Evolutionary conservation across 53 echinoderm and acorn worm genomes (phyloP).

Genomic region (Crossaster papposus): DNA sequence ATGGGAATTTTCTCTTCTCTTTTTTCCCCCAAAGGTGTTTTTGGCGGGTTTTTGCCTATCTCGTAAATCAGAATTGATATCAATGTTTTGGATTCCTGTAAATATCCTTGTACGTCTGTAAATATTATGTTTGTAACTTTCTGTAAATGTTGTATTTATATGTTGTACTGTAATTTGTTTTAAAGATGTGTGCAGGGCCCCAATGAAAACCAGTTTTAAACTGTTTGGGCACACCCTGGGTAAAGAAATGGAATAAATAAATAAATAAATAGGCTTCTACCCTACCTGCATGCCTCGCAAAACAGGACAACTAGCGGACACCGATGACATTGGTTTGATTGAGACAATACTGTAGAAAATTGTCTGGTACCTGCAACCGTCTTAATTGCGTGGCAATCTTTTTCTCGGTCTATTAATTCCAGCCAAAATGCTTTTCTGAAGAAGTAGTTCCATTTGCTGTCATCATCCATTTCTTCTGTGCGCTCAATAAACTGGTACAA

Average conservation of each 20-base stretch:
- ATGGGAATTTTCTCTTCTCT: too few species aligned
- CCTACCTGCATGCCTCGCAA: conserved; percentile 48
- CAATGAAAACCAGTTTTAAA: too few species aligned
- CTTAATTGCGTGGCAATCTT: conserved; percentile 42
- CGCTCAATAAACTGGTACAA: conserved; percentile 37
- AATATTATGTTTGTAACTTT: too few species aligned
- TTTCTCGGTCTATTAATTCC: conserved; percentile 30
- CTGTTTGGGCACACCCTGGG: too few species aligned
- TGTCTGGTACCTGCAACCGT: conserved; percentile 60
- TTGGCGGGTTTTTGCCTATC: too few species aligned
- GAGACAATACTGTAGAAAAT: conserved; percentile 48
- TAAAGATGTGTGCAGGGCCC: too few species aligned
- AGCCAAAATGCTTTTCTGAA: conserved; percentile 63
- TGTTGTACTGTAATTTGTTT: neutral
- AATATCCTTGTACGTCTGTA: too few species aligned
- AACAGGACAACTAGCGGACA: conserved; percentile 55
- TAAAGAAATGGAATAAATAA: too few species aligned
- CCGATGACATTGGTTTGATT: conserved; percentile 54
- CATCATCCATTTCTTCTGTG: conserved; percentile 10
- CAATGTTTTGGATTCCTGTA: too few species aligned
- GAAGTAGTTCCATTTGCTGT: conserved; percentile 38
- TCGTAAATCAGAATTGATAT: too few species aligned
- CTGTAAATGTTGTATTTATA: too few species aligned
- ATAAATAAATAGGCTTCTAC: neutral
- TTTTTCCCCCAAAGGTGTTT: too few species aligned